Base-by-base conservation (phyloP, 2,888 invertebrate genomes). In the Gymnosoma rotundatum region DNA sequence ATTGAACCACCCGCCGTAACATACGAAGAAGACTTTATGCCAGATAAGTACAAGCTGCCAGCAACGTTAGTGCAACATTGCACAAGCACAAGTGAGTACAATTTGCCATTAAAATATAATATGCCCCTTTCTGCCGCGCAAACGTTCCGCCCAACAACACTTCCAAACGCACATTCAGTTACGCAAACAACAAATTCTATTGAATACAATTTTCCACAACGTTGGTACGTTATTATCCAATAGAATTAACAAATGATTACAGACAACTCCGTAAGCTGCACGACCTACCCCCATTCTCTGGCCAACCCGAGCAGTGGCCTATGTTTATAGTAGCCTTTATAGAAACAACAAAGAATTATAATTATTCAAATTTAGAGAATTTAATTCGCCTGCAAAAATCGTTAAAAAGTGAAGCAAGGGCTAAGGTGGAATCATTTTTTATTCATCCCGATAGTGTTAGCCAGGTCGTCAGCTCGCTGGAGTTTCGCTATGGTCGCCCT, bases 401-500 rank as follows among this genome's bases (percentile, higher is more conserved):
- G n/a, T 48, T 48, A 48, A 48, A 48, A n/a, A 14, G 48, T 48
- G 48, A 48, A 6, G 48, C 14, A 48, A 48, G 14, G 14, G 14
- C 48, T 14, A 48, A 48, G n/a, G 48, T 48, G 14, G 25, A 25
- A 25, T 25, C 25, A 25, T 25, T 25, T 25, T 25, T 25, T 1
- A 25, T 25, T 25, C 25, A 83, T 42, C 86, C 86, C 2, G 78
- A 86, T 5, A 85, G 79, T 20, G 82, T 86, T 8, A 25, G 63
- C n/a, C 66, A 60, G n/a, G 78, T 85, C 2, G 73, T 86, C 45
- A 66, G 45, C 0, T 81, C 81, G 9, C 42, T 87, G 21, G 78
- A 87, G 45, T 86, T 87, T 72, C 83, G 83, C 20, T 87, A 69
- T 63, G 86, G 86, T 52, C 83, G 87, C 1, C 84, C 87, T 10